Percentiles rank a stretch among this genome's conserved stretches.
Evolutionary conservation across 2,113 vertebrate genomes (phyloP).

Genomic region (Lamprologus ornatipinnis): DNA sequence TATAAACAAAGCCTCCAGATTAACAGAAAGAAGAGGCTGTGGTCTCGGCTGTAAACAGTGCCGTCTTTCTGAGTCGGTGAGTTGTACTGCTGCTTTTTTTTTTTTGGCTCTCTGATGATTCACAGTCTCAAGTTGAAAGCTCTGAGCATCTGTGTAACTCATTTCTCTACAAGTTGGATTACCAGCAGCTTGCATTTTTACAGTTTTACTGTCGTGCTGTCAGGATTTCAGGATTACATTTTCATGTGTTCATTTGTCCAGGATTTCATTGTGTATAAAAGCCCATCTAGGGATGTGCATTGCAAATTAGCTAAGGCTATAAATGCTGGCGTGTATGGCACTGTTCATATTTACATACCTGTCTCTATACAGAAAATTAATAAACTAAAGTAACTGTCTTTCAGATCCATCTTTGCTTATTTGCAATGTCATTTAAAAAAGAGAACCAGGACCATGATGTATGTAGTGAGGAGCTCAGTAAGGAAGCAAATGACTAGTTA

Average conservation of each 20-base stretch:
- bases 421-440: background rate
- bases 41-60: background rate
- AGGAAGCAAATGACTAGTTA: background rate
- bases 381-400: background rate
- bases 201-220: background rate
- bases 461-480: background rate
- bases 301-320: background rate
- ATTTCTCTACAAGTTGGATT: background rate
- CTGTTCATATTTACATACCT: background rate
- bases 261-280: background rate
- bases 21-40: background rate
- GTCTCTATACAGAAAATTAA: background rate
- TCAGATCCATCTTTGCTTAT: background rate
- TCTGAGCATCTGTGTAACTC: conserved; percentile 12
- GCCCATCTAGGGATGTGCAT: background rate
- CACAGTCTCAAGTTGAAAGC: background rate
- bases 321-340: background rate
- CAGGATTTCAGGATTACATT: background rate
- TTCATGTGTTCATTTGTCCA: background rate
- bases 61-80: background rate
- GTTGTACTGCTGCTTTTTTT: background rate
- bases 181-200: background rate
- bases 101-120: background rate
- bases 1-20: background rate
- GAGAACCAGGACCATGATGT: background rate